Percentiles rank a stretch among this genome's conserved stretches.
phyloP scores from a whole-genome alignment of 2,113 vertebrate species.

The Menura novaehollandiae region DNA sequence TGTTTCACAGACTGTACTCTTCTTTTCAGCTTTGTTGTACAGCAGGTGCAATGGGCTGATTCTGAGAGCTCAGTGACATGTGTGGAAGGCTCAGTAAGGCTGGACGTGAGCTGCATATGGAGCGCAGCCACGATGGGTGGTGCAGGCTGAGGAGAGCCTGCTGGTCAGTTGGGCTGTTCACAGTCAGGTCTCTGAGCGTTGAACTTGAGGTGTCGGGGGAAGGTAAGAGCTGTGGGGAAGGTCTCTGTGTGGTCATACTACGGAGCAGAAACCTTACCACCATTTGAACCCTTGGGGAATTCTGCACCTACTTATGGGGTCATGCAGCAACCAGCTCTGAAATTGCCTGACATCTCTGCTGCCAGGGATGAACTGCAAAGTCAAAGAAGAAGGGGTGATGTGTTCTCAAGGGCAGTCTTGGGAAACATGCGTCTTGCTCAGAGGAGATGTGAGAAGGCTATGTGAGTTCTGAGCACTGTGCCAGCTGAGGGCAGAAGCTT shows the following conservation, averaged over 20 bases:
- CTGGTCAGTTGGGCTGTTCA: background rate
- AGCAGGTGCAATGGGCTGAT: background rate
- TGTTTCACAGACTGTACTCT: background rate
- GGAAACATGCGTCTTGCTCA: background rate
- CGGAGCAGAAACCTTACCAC: background rate
- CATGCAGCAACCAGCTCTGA: background rate
- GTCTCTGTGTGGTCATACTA: background rate
- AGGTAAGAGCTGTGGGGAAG: background rate
- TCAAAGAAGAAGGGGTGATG: background rate
- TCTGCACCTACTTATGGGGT: background rate
- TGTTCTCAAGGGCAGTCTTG: background rate
- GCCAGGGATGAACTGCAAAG: background rate
- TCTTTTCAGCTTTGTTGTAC: background rate
- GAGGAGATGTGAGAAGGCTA: background rate
- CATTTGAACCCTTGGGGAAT: background rate
- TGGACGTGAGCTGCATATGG: background rate
- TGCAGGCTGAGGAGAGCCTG: background rate
- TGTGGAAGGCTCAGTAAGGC: background rate
- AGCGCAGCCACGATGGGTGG: rapidly evolving
- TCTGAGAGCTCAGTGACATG: background rate
- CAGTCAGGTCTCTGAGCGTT: background rate
- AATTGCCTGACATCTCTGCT: background rate
- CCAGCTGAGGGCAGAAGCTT: background rate
- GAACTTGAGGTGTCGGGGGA: background rate
- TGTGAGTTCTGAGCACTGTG: background rate